These are phyloP conservation scores for Lophotis ruficrista DNA, from an alignment of 2,113 vertebrate genomes.

Conservation along the genomic window DNA sequence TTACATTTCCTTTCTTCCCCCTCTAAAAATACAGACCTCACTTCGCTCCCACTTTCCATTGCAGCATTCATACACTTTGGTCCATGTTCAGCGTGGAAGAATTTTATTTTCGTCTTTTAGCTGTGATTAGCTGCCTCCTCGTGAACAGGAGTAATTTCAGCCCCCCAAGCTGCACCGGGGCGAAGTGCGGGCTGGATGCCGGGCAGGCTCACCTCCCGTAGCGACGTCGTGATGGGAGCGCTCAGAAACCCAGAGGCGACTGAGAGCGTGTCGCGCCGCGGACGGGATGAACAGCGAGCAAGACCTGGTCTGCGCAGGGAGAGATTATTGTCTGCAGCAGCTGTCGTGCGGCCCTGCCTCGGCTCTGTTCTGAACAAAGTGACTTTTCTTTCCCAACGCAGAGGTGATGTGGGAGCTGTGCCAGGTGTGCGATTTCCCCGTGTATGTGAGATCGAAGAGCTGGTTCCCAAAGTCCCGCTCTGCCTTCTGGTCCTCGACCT, in stretches of 20 bases:
- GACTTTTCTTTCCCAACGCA: not conserved
- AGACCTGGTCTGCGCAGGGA: not conserved
- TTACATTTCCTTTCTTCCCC: not conserved
- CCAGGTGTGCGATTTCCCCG: slow-evolving; percentile 25
- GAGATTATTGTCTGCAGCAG: not conserved
- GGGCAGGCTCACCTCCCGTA: not conserved
- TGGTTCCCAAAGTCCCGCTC: not conserved
- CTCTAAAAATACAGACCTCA: not conserved
- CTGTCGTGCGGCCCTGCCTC: not conserved
- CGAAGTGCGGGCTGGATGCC: not conserved
- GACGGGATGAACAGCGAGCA: not conserved
- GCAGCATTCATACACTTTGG: not conserved
- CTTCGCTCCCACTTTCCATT: not conserved
- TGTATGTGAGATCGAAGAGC: not conserved
- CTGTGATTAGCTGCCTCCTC: not conserved
- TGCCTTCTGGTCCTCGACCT: not conserved
- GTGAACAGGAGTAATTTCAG: not conserved
- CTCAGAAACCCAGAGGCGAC: not conserved
- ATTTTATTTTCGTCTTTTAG: not conserved
- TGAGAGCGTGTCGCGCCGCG: accelerated
- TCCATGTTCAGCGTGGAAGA: not conserved
- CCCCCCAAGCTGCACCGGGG: not conserved
- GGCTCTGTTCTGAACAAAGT: not conserved
- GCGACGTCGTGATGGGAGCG: not conserved
- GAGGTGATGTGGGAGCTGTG: not conserved